Evolutionary conservation across 2,113 vertebrate species (phyloP).

Genomic region (Oxyura jamaicensis): DNA sequence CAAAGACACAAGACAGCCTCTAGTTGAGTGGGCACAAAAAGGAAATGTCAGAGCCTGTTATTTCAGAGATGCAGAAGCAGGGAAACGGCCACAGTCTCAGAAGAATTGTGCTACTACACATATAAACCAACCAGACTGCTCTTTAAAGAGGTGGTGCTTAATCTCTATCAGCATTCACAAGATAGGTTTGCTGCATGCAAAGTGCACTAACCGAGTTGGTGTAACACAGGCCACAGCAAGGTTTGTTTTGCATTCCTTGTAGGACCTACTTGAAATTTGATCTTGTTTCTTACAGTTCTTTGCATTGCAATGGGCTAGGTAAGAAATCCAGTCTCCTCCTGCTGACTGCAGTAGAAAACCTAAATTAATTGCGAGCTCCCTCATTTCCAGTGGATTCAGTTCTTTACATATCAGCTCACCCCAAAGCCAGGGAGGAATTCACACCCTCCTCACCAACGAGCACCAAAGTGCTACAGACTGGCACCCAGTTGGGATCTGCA

Average conservation of each 20-base stretch:
- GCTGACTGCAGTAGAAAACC: neutral
- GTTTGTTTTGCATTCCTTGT: neutral
- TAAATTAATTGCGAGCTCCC: neutral
- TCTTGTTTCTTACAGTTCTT: neutral
- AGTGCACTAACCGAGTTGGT: fast-evolving
- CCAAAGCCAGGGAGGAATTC: neutral
- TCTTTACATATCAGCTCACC: neutral
- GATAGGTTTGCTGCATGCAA: neutral
- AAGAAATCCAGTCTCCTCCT: neutral
- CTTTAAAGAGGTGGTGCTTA: neutral
- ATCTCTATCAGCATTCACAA: neutral
- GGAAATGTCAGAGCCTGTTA: neutral
- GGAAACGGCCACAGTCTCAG: neutral
- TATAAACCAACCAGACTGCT: neutral
- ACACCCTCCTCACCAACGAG: fast-evolving
- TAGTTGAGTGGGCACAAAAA: neutral
- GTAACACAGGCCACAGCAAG: neutral
- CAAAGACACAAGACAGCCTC: neutral
- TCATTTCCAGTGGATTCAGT: fast-evolving
- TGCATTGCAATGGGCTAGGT: neutral
- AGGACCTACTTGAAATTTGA: fast-evolving
- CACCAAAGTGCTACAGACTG: neutral
- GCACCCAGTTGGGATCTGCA: fast-evolving
- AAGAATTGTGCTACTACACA: neutral
- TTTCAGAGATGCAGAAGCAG: neutral